Conservation (phyloP, 2,797 vertebrate species). For the Premnoplex brunnescens region DNA sequence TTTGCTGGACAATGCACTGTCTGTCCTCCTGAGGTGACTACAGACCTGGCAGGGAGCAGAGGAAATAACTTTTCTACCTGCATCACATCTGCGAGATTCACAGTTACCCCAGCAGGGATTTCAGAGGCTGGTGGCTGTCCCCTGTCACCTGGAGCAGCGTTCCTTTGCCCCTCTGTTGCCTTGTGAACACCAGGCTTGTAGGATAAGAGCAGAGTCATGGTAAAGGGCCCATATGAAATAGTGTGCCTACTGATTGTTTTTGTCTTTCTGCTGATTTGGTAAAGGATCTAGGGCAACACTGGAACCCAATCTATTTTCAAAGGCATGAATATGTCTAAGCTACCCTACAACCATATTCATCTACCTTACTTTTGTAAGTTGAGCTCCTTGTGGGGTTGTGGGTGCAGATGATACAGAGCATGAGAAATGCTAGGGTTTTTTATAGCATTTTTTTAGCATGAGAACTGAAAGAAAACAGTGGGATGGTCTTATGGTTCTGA, state of each 20-base stretch:
- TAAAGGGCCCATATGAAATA: background rate
- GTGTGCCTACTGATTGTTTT: background rate
- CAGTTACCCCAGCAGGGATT: background rate
- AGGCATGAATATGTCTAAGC: background rate
- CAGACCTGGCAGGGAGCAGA: background rate
- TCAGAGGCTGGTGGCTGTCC: background rate
- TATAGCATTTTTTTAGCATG: background rate
- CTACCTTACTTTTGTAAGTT: background rate
- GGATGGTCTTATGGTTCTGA: background rate
- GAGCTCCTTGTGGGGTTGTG: background rate
- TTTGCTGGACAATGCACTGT: background rate
- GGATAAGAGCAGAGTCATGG: background rate
- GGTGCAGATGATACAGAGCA: background rate
- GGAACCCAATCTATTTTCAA: background rate
- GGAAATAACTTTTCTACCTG: background rate
- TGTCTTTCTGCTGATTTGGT: background rate
- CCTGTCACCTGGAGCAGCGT: background rate
- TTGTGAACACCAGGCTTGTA: background rate
- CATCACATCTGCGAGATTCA: background rate
- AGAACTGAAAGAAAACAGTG: background rate
- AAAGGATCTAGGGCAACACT: background rate
- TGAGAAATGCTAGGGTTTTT: accelerated
- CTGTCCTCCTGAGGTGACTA: background rate
- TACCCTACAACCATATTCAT: background rate
- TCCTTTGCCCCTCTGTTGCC: background rate